Conservation (phyloP, 2,113 vertebrate species). For the Elephas maximus region DNA sequence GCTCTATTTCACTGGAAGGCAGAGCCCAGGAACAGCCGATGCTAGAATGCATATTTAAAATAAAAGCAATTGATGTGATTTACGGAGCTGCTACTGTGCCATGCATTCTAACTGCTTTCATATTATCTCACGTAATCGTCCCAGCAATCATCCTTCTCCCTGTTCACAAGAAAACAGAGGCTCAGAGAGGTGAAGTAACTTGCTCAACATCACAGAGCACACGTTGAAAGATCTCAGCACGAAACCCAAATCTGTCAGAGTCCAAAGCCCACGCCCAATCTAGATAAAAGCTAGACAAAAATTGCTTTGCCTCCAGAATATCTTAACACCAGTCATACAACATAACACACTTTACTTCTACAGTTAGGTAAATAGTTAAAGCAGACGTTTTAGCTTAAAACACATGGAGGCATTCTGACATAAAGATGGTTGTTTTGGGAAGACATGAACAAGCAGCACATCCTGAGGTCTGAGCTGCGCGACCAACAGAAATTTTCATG, state of each 20-base stretch:
- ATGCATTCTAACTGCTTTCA: background rate
- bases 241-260: background rate
- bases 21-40: conserved; percentile 56
- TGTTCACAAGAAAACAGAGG: background rate
- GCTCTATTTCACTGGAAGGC: conserved; percentile 55
- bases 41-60: conserved; percentile 31
- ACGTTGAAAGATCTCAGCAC: background rate
- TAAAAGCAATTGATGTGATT: conserved; percentile 40
- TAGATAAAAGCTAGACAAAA: background rate
- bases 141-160: conserved; percentile 12
- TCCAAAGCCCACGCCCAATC: background rate
- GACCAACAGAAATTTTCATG: background rate
- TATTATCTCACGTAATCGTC: conserved; percentile 56
- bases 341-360: conserved; percentile 10
- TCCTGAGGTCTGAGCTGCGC: background rate
- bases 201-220: conserved; percentile 13
- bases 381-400: conserved; percentile 33
- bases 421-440: background rate
- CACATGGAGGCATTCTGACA: background rate
- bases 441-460: conserved; percentile 11
- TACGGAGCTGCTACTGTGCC: background rate
- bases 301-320: background rate
- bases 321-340: background rate
- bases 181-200: conserved; percentile 44
- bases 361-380: background rate